phyloP scores from a whole-genome alignment of 2,113 vertebrate species.

The Rynchops niger region DNA sequence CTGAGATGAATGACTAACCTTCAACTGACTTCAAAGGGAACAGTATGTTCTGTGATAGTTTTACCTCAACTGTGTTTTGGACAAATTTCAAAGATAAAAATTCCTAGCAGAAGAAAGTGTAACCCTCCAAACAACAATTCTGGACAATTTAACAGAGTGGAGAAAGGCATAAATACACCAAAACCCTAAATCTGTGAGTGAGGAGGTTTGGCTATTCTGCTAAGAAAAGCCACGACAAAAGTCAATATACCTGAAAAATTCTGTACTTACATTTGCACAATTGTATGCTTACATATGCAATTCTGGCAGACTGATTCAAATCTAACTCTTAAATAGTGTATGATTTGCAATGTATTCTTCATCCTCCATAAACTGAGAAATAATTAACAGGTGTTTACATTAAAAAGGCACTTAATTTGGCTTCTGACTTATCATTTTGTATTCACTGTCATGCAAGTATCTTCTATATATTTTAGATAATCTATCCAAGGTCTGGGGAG shows the following conservation, averaged over 20 bases:
- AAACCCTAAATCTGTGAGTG: neutral
- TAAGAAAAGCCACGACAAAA: neutral
- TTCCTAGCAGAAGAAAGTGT: neutral
- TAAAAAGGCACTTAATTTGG: neutral
- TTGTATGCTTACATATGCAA: neutral
- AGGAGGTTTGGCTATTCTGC: neutral
- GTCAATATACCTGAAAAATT: neutral
- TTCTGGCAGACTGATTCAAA: neutral
- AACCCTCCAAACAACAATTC: neutral
- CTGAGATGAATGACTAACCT: neutral
- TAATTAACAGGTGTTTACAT: neutral
- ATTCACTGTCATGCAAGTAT: neutral
- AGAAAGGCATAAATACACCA: neutral
- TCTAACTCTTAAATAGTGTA: neutral
- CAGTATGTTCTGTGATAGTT: neutral
- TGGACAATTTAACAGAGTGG: neutral
- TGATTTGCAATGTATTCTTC: neutral
- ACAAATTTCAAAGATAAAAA: neutral
- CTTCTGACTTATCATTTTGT: neutral
- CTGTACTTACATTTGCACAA: neutral
- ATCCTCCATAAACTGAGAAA: neutral
- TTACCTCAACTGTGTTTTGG: neutral
- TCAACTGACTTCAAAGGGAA: neutral
- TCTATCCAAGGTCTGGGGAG: neutral
- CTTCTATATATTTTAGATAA: neutral